Evolutionary conservation across 1,140 invertebrate species (phyloP).

Genomic region (Geopemphigus sp.): DNA sequence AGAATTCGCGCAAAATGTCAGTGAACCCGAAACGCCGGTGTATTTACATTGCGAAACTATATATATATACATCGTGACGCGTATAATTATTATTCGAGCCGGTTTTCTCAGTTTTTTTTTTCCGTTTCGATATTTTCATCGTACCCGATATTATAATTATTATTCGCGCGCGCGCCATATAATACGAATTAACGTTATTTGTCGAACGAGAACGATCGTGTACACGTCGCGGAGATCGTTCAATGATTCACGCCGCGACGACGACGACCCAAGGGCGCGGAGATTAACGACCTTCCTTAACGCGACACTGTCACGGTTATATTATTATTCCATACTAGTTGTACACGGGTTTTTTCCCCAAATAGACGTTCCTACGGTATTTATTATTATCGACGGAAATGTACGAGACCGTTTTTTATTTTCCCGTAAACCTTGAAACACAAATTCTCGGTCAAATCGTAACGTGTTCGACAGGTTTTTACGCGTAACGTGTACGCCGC

Average conservation of each 20-base stretch:
- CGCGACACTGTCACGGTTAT: constrained; percentile 24
- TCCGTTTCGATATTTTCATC: too few relatives aligned
- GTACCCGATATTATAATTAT: too few relatives aligned
- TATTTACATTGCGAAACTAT: neutral
- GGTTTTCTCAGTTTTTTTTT: neutral
- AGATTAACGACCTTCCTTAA: constrained; percentile 49
- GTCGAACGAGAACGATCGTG: neutral
- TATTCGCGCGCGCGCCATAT: neutral
- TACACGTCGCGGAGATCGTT: neutral
- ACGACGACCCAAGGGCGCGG: constrained; percentile 35
- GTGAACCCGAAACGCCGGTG: constrained; percentile 28
- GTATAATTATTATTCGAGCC: neutral
- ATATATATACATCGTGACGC: neutral
- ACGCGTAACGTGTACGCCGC: neutral
- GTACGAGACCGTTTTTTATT: neutral
- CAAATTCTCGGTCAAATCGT: constrained; percentile 4
- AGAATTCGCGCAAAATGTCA: neutral
- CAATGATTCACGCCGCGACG: constrained; percentile 34
- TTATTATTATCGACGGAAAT: constrained; percentile 3
- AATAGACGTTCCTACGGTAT: too few relatives aligned
- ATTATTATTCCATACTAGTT: neutral
- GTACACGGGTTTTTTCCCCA: neutral
- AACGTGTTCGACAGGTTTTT: neutral
- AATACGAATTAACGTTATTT: neutral
- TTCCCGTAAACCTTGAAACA: constrained; percentile 18